Conservation (phyloP, 37 sponge, comb jelly and placozoan species). For the Ianthella basta region DNA sequence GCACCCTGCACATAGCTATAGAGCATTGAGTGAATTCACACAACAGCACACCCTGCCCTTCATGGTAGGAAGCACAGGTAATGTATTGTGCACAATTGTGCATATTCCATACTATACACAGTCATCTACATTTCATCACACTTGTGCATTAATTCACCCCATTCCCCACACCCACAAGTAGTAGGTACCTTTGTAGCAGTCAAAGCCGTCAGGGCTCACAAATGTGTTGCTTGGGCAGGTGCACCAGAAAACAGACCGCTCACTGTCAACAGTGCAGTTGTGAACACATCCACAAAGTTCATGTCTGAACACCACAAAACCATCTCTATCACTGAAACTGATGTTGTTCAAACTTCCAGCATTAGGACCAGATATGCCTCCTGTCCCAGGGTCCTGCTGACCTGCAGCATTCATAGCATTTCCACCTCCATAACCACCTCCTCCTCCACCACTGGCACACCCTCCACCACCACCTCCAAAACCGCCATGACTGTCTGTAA, state of each 20-base stretch:
- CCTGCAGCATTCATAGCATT: neutral
- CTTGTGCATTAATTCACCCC: neutral
- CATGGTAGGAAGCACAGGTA: neutral
- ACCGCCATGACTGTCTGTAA: slow-evolving; percentile 16
- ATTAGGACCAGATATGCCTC: neutral
- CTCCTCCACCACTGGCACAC: slow-evolving; percentile 50
- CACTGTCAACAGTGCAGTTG: neutral
- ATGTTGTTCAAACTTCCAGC: neutral
- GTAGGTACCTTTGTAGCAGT: slow-evolving; percentile 47
- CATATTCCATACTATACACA: neutral
- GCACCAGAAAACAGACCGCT: neutral
- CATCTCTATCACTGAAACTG: neutral
- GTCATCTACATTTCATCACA: neutral
- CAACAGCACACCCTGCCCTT: neutral
- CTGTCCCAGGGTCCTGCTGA: slow-evolving; percentile 1
- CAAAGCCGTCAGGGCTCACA: slow-evolving; percentile 37
- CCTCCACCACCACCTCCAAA: slow-evolving; percentile 59
- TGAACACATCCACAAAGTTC: slow-evolving; percentile 28
- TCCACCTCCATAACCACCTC: slow-evolving; percentile 42
- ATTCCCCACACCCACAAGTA: neutral
- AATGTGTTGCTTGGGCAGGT: neutral
- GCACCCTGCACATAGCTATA: no score
- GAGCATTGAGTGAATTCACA: neutral
- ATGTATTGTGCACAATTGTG: neutral
- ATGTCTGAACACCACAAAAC: neutral